phyloP scores from a whole-genome alignment of 2,113 vertebrate genomes.

The Gadus macrocephalus region DNA sequence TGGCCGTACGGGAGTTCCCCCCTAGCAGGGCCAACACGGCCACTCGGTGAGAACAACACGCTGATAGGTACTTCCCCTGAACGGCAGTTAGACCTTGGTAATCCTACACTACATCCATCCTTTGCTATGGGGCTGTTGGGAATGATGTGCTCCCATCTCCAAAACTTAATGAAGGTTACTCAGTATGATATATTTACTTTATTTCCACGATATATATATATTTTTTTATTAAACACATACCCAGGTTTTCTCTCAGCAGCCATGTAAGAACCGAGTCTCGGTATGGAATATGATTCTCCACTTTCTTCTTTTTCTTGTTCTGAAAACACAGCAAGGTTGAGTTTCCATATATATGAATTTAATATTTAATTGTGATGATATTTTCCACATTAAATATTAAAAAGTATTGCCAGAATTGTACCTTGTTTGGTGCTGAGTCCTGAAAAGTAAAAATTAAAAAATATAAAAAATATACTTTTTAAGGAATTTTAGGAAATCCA shows the following conservation, averaged over 20 bases:
- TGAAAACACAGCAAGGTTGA: conserved; percentile 31
- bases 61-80: too few species aligned
- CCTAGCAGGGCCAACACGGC: conserved; percentile 66
- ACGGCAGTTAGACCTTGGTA: too few species aligned
- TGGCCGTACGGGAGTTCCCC: conserved; percentile 95
- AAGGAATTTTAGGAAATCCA: not conserved
- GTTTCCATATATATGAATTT: not conserved
- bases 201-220: too few species aligned
- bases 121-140: too few species aligned
- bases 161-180: too few species aligned
- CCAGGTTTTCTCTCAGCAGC: conserved; percentile 94
- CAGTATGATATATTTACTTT: too few species aligned
- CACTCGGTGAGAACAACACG: too few species aligned
- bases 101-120: too few species aligned
- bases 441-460: conserved; percentile 54
- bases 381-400: not conserved
- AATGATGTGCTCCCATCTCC: too few species aligned
- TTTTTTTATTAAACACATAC: conserved; percentile 60
- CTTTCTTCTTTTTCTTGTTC: conserved; percentile 98
- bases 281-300: conserved; percentile 91
- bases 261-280: conserved; percentile 95
- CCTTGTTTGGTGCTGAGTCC: conserved; percentile 95
- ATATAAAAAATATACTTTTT: not conserved
- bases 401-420: conserved; percentile 40
- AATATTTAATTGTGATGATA: too few species aligned